Conservation (phyloP, 2,797 vertebrate species). For the Thunnus albacares region DNA sequence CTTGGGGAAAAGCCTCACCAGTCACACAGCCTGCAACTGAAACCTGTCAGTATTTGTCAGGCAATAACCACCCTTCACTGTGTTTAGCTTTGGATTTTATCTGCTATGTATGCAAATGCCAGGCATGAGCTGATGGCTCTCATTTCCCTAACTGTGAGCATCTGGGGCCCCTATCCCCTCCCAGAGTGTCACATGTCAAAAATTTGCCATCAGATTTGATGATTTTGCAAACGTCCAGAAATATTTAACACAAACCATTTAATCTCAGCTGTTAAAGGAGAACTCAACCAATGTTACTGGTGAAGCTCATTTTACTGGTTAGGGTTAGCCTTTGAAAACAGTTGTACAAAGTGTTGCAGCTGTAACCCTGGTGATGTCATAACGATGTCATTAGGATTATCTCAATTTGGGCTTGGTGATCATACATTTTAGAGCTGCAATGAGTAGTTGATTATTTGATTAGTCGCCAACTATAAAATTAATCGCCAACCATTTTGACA, state of each 20-base stretch:
- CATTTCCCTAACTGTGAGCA: slow-evolving; percentile 35
- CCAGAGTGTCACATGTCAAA: not conserved
- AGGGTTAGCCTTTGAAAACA: not conserved
- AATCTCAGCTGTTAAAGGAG: not conserved
- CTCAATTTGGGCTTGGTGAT: no score
- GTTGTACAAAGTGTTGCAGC: no score
- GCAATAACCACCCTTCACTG: slow-evolving; percentile 1
- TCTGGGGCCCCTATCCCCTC: not conserved
- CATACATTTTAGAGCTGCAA: no score
- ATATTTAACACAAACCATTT: not conserved
- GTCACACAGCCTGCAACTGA: slow-evolving; percentile 22
- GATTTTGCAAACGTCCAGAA: not conserved
- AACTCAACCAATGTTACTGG: no score
- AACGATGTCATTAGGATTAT: not conserved
- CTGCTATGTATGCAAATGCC: slow-evolving; percentile 44
- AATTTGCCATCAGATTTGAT: not conserved
- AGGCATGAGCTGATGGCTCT: slow-evolving; percentile 20
- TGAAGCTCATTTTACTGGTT: not conserved
- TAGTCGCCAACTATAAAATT: no score
- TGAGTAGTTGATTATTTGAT: no score
- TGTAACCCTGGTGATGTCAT: not conserved
- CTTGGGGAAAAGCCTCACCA: slow-evolving; percentile 28
- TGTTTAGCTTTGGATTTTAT: slow-evolving; percentile 38
- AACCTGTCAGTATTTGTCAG: slow-evolving; percentile 34
- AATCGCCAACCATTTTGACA: no score